These are phyloP conservation scores for Girardinus metallicus DNA, from an alignment of 2,797 vertebrate genomes.

Conservation along the genomic window DNA sequence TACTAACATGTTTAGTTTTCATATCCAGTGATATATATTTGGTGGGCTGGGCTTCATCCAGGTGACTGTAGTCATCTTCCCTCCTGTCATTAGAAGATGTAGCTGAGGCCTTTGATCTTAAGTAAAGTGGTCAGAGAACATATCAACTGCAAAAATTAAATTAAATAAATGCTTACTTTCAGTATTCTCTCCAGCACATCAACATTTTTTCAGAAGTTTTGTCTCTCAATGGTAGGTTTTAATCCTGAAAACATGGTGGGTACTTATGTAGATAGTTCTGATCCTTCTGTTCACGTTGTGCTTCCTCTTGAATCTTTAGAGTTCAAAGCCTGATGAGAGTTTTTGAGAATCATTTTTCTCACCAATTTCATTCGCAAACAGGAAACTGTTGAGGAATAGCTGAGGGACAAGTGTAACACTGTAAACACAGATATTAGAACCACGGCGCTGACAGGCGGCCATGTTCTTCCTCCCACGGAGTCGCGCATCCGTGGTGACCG, in stretches of 20 bases:
- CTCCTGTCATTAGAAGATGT: too few species aligned
- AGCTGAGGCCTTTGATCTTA: too few species aligned
- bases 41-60: too few species aligned
- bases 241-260: background rate
- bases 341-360: background rate
- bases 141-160: too few species aligned
- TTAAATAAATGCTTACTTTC: too few species aligned
- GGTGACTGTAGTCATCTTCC: too few species aligned
- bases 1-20: too few species aligned
- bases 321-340: background rate
- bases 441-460: slow-evolving; percentile 3
- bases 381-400: background rate
- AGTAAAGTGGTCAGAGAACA: too few species aligned
- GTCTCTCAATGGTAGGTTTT: background rate
- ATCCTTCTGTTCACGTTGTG: background rate
- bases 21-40: too few species aligned
- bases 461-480: slow-evolving; percentile 12
- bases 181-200: too few species aligned
- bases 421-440: slow-evolving; percentile 12
- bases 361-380: background rate
- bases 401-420: background rate
- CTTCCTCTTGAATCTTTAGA: background rate
- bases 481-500: slow-evolving; percentile 29
- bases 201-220: too few species aligned
- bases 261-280: background rate